Conservation (phyloP, 2,888 invertebrate genomes). For the Caenorhabditis sinica region DNA sequence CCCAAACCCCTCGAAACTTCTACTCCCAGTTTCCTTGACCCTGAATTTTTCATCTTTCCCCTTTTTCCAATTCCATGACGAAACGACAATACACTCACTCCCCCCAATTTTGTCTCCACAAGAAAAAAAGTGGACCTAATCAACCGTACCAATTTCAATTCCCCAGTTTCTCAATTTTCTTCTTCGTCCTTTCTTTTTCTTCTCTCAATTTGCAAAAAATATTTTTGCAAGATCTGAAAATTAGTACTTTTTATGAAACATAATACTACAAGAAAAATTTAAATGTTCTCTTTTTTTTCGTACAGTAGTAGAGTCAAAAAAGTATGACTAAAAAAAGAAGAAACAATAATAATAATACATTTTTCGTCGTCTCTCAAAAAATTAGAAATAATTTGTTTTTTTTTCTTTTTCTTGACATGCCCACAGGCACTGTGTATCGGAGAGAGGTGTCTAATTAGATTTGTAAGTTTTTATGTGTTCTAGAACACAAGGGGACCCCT, state of each 20-base stretch:
- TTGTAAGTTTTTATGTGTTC: conserved; percentile 13
- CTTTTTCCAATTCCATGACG: conserved; percentile 3
- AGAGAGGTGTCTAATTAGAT: conserved; percentile 18
- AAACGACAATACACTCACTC: background rate
- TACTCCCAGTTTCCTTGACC: background rate
- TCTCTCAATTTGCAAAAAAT: conserved; percentile 7
- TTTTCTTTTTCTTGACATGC: background rate
- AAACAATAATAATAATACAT: too few relatives aligned
- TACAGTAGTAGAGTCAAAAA: background rate
- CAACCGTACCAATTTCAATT: conserved; percentile 55
- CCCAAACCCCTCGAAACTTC: background rate
- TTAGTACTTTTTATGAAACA: too few relatives aligned
- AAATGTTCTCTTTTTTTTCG: conserved; percentile 13
- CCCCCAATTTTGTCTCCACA: background rate
- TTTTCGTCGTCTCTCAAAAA: background rate
- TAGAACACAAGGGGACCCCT: background rate
- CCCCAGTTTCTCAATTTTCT: too few relatives aligned
- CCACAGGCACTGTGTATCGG: conserved; percentile 24
- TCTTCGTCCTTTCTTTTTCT: conserved; percentile 6
- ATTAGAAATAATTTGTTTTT: conserved; percentile 17
- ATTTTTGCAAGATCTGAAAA: background rate
- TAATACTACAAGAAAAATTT: too few relatives aligned
- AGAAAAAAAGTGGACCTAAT: conserved; percentile 47
- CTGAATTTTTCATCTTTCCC: conserved; percentile 10
- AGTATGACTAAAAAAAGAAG: background rate